Evolutionary conservation across 1,140 invertebrate species (phyloP).

Genomic region (Drosophila erecta): DNA sequence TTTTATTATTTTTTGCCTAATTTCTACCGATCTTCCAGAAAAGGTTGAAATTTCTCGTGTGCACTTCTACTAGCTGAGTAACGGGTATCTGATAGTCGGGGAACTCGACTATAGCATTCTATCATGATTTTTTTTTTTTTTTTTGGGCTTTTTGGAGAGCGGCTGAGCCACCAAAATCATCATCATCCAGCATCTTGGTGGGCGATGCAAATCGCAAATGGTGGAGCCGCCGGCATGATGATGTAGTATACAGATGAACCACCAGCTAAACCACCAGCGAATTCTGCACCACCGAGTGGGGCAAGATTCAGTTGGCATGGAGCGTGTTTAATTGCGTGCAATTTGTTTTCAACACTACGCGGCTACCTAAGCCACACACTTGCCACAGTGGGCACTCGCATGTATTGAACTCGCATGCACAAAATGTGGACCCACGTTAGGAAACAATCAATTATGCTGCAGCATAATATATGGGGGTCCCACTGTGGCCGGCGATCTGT

Average conservation of each 20-base stretch:
- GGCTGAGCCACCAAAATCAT: not conserved
- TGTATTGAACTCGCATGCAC: too few species aligned
- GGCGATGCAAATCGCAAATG: constrained; percentile 64
- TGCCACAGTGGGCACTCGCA: constrained; percentile 6
- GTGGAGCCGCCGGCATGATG: constrained; percentile 22
- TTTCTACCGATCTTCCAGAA: too few species aligned
- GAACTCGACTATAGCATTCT: too few species aligned
- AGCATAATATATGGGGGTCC: too few species aligned
- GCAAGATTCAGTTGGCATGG: constrained; percentile 27
- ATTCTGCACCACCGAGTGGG: constrained; percentile 1
- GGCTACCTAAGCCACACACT: constrained; percentile 52
- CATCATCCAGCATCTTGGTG: constrained; percentile 6
- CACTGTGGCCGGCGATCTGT: constrained; percentile 24
- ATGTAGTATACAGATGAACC: constrained; percentile 8
- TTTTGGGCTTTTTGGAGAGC: constrained; percentile 1
- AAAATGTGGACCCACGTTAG: too few species aligned
- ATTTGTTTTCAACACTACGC: constrained; percentile 73
- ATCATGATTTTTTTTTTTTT: not conserved
- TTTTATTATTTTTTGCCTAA: too few species aligned
- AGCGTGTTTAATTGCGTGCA: constrained; percentile 82
- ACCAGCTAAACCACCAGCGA: not conserved
- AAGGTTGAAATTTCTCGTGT: too few species aligned
- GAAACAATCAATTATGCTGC: too few species aligned
- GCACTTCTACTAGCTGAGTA: too few species aligned
- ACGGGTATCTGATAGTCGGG: too few species aligned